These are phyloP conservation scores for Dendrophyllia cribrosa DNA, from an alignment of 64 coral and sea anemone genomes.

Conservation along the genomic window DNA sequence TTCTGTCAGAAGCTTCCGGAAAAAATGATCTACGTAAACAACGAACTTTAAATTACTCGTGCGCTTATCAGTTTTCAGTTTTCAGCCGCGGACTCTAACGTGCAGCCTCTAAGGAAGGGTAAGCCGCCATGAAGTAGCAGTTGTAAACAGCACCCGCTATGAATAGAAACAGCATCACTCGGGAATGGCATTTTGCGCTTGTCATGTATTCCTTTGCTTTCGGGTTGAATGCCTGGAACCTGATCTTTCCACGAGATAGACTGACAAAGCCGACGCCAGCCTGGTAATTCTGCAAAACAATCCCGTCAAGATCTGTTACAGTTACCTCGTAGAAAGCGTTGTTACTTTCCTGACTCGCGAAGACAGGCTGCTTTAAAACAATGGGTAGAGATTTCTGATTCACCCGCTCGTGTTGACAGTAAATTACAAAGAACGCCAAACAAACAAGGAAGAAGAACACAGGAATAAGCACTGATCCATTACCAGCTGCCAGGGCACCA, in stretches of 20 bases:
- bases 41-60: too few relatives aligned
- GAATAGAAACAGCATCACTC: slow-evolving; percentile 69
- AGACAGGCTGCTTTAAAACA: slow-evolving; percentile 68
- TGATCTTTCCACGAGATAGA: slow-evolving; percentile 52
- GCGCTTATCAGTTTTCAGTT: too few relatives aligned
- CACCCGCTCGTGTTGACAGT: slow-evolving; percentile 72
- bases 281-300: slow-evolving; percentile 69
- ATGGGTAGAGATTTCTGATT: slow-evolving; percentile 54
- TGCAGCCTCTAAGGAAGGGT: not conserved
- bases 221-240: slow-evolving; percentile 72
- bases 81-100: too few relatives aligned
- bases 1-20: too few relatives aligned
- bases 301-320: slow-evolving; percentile 53
- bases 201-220: slow-evolving; percentile 44
- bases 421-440: slow-evolving; percentile 45
- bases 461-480: not conserved
- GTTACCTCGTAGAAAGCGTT: slow-evolving; percentile 82
- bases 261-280: slow-evolving; percentile 63
- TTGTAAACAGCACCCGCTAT: slow-evolving; percentile 54
- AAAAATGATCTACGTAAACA: too few relatives aligned
- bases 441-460: not conserved
- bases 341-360: not conserved
- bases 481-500: not conserved
- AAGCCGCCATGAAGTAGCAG: not conserved
- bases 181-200: slow-evolving; percentile 36